Base-by-base conservation (phyloP, 1,140 invertebrate genomes). In the Musca vetustissima region DNA sequence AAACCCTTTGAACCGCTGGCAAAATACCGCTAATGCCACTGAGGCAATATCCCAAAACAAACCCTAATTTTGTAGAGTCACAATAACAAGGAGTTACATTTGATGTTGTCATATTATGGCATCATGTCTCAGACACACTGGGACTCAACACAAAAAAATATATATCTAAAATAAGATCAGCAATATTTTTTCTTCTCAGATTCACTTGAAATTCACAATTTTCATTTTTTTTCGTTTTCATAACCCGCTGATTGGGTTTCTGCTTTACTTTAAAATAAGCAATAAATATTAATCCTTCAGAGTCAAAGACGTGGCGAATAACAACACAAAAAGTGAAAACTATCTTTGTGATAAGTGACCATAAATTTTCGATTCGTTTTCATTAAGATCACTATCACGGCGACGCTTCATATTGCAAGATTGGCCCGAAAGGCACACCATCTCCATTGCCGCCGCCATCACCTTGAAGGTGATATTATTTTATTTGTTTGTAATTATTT, bases 401-500 rank as follows among this genome's bases (percentile, higher is more conserved):
- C 28, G n/a, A 43, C 24, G 4, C 13, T 13, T 9, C 36, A 43
- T 43, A 43, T 11, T 13, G 36, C 36, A 61, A 43, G 17, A 61
- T 61, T 61, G 24, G 21, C 53, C 53, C 24, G 13, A 43, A 8
- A 8, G 36, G 6, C 36, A 43, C 11, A 43, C 28, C 28, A 32
- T 9, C 36, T 11, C 11, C 36, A 43, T 28, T 4, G 3, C 4
- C 1, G 36, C 4, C 36, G 11, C 36, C 36, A 13, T 43, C 36
- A 43, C 36, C 57, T 25, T 19, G 17, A 43, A 61, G n/a, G 57
- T 61, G 57, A 61, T 61, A 43, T 36, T 19, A 61, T 61, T 61
- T 61, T 61, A 61, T 61, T 61, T 61, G 57, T 61, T 61, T 61
- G 32, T 61, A 24, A 61, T 61, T 36, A 61, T 43, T 43, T 43